Evolutionary conservation across 2,113 vertebrate genomes (phyloP), one percentile per base, ranked within the genome.

Genomic region (Poeciliopsis occidentalis): DNA sequence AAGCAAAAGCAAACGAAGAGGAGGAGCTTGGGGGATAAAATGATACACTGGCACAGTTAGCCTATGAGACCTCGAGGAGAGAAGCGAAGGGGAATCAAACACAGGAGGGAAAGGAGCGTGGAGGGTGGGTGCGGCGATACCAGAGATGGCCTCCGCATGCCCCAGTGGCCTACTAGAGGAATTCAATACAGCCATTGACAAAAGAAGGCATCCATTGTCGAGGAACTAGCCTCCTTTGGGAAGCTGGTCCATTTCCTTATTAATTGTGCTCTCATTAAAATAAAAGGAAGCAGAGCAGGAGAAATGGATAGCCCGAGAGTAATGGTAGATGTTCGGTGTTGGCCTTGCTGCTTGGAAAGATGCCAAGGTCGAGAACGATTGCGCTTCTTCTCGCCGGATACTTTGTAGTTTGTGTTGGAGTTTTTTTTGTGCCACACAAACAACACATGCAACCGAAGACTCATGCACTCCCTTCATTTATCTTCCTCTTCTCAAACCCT

Each of bases 151-250:
- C 85, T 88, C 85, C 87, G 69, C 86, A 80, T 74, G 82, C 85
- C 91, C 81, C 86, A 82, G 75, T 88, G 89, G 86, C 87, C 91
- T 87, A 57, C 86, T 37, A 75, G 73, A 77, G 88, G 85, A 94
- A 93, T 90, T 92, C 93, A 90, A 91, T 93, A 92, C 89, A 69
- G 64, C 89, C 81, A 85, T 87, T 90, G 89, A 93, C 91, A 92
- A 92, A 91, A 92, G 90, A 91, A 91, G 83, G 86, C 80, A 75
- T 85, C 84, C 78, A 87, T 91, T 93, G 87, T 90, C 67, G 80
- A 75, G 67, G 71, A 73, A 68, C 60, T 64, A 11, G 80, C 79
- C 85, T 88, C 89, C 87, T 90, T 87, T 85, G 89, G 88, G 91
- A 91, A 83, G 79, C 80, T 12, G 69, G 86, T 92, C 89, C 85